These are phyloP conservation scores for Drosophila melanocephala DNA, from an alignment of 2,888 invertebrate species.

Conservation along the genomic window DNA sequence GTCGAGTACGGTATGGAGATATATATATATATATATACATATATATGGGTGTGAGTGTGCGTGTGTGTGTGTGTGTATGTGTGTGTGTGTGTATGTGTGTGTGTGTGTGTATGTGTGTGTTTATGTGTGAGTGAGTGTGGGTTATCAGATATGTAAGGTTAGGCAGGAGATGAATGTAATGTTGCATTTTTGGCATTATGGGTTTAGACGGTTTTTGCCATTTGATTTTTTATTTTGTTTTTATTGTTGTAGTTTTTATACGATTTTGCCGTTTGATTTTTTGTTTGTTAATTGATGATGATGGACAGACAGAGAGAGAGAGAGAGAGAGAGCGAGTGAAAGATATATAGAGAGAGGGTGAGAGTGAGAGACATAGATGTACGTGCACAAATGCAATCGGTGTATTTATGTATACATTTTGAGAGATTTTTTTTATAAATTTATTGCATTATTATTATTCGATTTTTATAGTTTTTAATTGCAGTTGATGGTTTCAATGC, in stretches of 20 bases:
- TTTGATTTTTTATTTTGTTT: background rate
- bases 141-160: constrained; percentile 40
- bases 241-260: constrained; percentile 17
- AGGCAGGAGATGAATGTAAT: constrained; percentile 27
- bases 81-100: constrained; percentile 2
- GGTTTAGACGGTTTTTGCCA: constrained; percentile 34
- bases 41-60: constrained; percentile 1
- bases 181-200: constrained; percentile 35
- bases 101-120: constrained; percentile 11
- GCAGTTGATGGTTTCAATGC: constrained; percentile 59
- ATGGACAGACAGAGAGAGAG: background rate
- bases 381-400: constrained; percentile 78
- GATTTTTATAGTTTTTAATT: constrained; percentile 42
- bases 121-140: constrained; percentile 12
- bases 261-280: constrained; percentile 30
- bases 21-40: background rate
- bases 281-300: constrained; percentile 56
- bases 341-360: background rate
- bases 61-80: constrained; percentile 16
- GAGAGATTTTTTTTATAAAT: constrained; percentile 27
- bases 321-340: background rate
- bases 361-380: constrained; percentile 37
- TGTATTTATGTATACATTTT: constrained; percentile 83
- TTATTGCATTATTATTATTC: constrained; percentile 45
- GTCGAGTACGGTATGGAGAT: constrained; percentile 8